Percentiles rank a stretch among this genome's conserved stretches.
Evolutionary conservation across 2,888 invertebrate genomes (phyloP).

Genomic region (Galeopsomyia nigrocyanea): DNA sequence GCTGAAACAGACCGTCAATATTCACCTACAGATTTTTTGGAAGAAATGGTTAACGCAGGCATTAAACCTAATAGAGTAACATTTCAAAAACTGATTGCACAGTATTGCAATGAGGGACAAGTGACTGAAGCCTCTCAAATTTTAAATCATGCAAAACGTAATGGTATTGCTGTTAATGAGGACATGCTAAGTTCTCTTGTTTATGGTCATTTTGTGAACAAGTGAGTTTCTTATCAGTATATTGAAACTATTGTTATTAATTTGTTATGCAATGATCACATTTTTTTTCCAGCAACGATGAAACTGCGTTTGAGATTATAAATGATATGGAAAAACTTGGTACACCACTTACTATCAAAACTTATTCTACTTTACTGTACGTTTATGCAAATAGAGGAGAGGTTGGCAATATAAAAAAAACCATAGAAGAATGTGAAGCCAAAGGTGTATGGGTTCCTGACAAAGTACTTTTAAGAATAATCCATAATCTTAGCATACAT

Average conservation of each 20-base stretch:
- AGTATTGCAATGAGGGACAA: slow-evolving; percentile 88
- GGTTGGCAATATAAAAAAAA: slow-evolving; percentile 73
- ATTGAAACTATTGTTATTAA: background rate
- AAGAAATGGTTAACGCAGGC: slow-evolving; percentile 80
- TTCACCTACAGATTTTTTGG: slow-evolving; percentile 83
- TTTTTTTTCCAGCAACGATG: slow-evolving; percentile 76
- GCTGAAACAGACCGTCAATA: slow-evolving; percentile 88
- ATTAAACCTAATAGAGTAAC: slow-evolving; percentile 88
- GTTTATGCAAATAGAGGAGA: slow-evolving; percentile 85
- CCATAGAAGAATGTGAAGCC: slow-evolving; percentile 74
- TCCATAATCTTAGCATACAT: slow-evolving; percentile 77
- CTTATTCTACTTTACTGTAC: slow-evolving; percentile 82
- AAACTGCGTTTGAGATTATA: slow-evolving; percentile 83
- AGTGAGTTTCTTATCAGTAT: slow-evolving; percentile 16
- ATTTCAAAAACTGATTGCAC: slow-evolving; percentile 85
- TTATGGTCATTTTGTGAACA: slow-evolving; percentile 79
- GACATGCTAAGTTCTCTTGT: slow-evolving; percentile 88
- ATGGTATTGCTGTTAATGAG: slow-evolving; percentile 84
- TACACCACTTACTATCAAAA: slow-evolving; percentile 81
- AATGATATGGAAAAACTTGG: slow-evolving; percentile 84
- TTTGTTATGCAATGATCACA: background rate
- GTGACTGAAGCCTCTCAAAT: slow-evolving; percentile 85
- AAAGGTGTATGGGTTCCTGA: slow-evolving; percentile 79
- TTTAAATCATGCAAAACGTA: slow-evolving; percentile 85
- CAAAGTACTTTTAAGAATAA: slow-evolving; percentile 81